phyloP scores from a whole-genome alignment of 2,797 vertebrate species.

The Spinus pinus region DNA sequence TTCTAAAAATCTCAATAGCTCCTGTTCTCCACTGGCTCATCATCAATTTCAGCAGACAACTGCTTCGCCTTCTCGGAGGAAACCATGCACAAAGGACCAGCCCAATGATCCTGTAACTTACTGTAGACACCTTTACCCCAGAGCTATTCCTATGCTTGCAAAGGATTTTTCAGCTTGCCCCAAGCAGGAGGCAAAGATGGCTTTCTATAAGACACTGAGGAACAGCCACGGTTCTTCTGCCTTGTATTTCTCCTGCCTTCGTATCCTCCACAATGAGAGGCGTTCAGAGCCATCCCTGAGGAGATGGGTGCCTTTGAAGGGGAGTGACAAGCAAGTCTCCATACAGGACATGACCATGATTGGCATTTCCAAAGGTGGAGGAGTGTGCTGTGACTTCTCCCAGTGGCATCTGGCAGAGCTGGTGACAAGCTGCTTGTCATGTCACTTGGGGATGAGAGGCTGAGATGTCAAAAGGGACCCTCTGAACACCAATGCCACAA shows the following conservation, averaged over 20 bases:
- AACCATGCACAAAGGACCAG: background rate
- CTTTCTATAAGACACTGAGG: background rate
- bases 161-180: background rate
- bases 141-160: background rate
- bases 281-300: background rate
- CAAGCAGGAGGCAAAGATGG: background rate
- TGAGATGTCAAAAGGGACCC: constrained; percentile 7
- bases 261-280: background rate
- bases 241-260: background rate
- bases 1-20: background rate
- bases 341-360: background rate
- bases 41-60: background rate
- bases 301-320: background rate
- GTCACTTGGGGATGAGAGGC: constrained; percentile 56
- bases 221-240: background rate
- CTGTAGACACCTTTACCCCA: background rate
- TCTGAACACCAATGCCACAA: constrained; percentile 4
- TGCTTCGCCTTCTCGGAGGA: background rate
- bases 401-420: background rate
- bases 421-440: constrained; percentile 46
- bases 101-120: background rate
- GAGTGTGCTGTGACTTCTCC: background rate
- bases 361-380: constrained; percentile 61
- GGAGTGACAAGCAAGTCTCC: constrained; percentile 6
- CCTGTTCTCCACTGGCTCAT: background rate